A percentile compares a stretch with the other conserved stretches of the same genome.
Conservation (phyloP, 2,797 vertebrate genomes). For the Eospalax fontanierii region DNA sequence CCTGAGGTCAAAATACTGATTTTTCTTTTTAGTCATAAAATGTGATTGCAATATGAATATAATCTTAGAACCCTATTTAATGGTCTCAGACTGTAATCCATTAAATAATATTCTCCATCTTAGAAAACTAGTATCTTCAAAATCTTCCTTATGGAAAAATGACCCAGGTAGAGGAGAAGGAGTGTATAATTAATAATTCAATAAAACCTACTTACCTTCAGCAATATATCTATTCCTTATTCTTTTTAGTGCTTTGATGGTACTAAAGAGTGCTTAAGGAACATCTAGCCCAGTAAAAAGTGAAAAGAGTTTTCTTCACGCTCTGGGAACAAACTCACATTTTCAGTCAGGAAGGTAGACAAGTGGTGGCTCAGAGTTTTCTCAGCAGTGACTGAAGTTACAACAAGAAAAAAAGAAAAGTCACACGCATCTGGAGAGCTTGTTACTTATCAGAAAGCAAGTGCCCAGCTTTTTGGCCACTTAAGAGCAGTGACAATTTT, state of each 20-base stretch:
- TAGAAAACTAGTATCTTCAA: conserved; percentile 41
- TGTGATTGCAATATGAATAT: neutral
- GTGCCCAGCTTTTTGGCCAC: conserved; percentile 71
- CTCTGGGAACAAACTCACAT: conserved; percentile 56
- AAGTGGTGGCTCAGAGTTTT: conserved; percentile 5
- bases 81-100: neutral
- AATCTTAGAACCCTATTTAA: conserved; percentile 39
- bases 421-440: conserved; percentile 59
- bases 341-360: conserved; percentile 48
- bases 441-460: conserved; percentile 79
- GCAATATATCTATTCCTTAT: neutral
- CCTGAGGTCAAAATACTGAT: neutral
- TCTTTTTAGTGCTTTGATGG: neutral
- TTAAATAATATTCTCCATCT: conserved; percentile 22
- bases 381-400: neutral
- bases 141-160: conserved; percentile 50
- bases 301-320: conserved; percentile 30
- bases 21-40: conserved; percentile 35
- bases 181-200: conserved; percentile 47
- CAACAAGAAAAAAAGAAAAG: conserved; percentile 50
- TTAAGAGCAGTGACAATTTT: conserved; percentile 79
- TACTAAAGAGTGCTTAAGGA: neutral
- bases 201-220: conserved; percentile 16
- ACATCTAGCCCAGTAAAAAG: neutral
- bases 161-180: conserved; percentile 6